These are phyloP conservation scores for Apodemia hepburni DNA, from an alignment of 2,888 invertebrate species.

Conservation along the genomic window DNA sequence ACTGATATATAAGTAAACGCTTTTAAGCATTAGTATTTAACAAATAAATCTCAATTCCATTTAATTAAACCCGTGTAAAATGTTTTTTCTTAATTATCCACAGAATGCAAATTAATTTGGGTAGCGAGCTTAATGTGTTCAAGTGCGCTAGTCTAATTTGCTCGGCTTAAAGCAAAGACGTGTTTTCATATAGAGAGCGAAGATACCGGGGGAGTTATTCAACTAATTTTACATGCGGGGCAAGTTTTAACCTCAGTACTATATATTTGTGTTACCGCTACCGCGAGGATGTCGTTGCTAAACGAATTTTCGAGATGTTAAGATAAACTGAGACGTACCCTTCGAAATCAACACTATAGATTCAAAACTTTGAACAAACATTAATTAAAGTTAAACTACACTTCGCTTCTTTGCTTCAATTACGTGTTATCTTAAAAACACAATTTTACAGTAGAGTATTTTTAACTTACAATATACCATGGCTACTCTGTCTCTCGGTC, in stretches of 20 bases:
- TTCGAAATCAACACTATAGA: slow-evolving; percentile 51
- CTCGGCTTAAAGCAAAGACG: slow-evolving; percentile 70
- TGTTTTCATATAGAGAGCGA: slow-evolving; percentile 60
- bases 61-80: background rate
- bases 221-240: slow-evolving; percentile 70
- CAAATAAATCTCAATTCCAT: background rate
- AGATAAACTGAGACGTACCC: slow-evolving; percentile 37
- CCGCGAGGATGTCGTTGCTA: slow-evolving; percentile 35
- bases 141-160: slow-evolving; percentile 59
- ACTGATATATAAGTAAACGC: background rate
- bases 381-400: slow-evolving; percentile 33
- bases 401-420: too few relatives aligned
- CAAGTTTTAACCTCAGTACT: slow-evolving; percentile 64
- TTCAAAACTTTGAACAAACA: slow-evolving; percentile 46
- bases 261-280: slow-evolving; percentile 55
- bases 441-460: too few relatives aligned
- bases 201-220: slow-evolving; percentile 63
- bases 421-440: too few relatives aligned
- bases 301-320: slow-evolving; percentile 38
- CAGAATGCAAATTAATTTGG: slow-evolving; percentile 56
- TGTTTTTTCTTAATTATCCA: slow-evolving; percentile 8
- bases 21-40: background rate
- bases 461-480: too few relatives aligned
- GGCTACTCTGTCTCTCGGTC: too few relatives aligned
- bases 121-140: slow-evolving; percentile 54